phyloP scores from a whole-genome alignment of 2,888 invertebrate species.

The Heterodera filipjevi region DNA sequence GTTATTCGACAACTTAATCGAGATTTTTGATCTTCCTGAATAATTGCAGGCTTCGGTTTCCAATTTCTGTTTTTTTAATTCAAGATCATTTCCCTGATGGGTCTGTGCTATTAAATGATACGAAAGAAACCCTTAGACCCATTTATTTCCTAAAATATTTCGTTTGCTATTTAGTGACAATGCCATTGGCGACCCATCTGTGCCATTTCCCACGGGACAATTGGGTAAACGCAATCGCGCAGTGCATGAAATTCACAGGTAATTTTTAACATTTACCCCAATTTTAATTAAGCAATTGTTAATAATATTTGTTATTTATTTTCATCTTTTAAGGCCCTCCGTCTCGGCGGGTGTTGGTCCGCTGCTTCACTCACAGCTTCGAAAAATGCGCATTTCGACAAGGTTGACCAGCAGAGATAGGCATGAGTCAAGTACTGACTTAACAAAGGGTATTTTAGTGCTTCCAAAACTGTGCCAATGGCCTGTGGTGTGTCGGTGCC shows the following conservation, averaged over 20 bases:
- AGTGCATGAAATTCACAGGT: slow-evolving; percentile 39
- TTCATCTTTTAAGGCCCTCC: neutral
- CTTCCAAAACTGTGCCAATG: slow-evolving; percentile 15
- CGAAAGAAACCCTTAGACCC: neutral
- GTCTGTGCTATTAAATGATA: too few relatives aligned
- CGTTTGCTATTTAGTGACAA: slow-evolving; percentile 62
- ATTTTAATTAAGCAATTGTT: too few relatives aligned
- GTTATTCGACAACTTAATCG: too few relatives aligned
- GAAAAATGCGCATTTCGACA: slow-evolving; percentile 26
- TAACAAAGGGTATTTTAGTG: neutral
- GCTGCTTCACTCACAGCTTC: slow-evolving; percentile 22
- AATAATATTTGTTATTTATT: neutral
- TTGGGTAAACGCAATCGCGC: slow-evolving; percentile 41
- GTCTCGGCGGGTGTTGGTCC: neutral
- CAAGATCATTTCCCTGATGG: too few relatives aligned
- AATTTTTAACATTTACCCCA: too few relatives aligned
- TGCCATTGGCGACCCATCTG: slow-evolving; percentile 46
- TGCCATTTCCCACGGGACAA: slow-evolving; percentile 48
- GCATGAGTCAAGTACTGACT: too few relatives aligned
- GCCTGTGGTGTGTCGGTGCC: slow-evolving; percentile 19
- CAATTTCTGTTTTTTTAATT: too few relatives aligned
- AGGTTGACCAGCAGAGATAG: slow-evolving; percentile 2
- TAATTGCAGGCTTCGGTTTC: too few relatives aligned
- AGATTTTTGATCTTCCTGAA: too few relatives aligned
- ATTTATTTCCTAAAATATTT: neutral